Conservation (phyloP, 2,113 vertebrate genomes). For the Cercopithecus mona region DNA sequence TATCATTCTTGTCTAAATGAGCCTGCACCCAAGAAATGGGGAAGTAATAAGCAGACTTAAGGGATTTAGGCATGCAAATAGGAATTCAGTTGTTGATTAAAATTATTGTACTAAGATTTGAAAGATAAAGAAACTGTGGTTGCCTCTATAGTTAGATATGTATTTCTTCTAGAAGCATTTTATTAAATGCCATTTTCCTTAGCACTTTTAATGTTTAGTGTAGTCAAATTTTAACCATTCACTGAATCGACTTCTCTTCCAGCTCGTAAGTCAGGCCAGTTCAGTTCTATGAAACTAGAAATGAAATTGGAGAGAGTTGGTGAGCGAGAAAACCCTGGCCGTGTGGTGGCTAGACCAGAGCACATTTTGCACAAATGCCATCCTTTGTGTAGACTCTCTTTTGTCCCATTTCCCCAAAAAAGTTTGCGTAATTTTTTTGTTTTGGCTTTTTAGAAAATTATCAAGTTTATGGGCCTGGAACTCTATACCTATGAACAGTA, state of each 20-base stretch:
- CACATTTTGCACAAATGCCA: background rate
- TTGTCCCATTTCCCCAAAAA: background rate
- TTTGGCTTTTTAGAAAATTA: background rate
- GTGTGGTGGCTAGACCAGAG: background rate
- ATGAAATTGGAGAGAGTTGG: background rate
- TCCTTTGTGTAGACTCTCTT: background rate
- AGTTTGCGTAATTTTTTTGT: background rate
- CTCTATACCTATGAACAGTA: background rate
- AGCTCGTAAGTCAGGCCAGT: background rate
- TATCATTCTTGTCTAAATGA: background rate
- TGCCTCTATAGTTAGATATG: background rate
- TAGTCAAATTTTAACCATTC: background rate
- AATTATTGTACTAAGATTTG: background rate
- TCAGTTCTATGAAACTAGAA: background rate
- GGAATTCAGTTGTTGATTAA: conserved; percentile 5
- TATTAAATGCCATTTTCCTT: conserved; percentile 1
- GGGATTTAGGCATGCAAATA: background rate
- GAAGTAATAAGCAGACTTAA: background rate
- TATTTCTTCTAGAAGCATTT: background rate
- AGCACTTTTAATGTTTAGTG: background rate
- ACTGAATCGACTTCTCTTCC: background rate
- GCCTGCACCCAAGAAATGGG: background rate
- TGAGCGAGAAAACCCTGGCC: background rate
- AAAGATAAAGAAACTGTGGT: background rate
- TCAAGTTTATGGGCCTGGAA: background rate